Percentiles rank a stretch among this genome's conserved stretches.
These are phyloP conservation scores for Paragorgia papillata DNA, from an alignment of 92 coral and sea anemone species.

Conservation along the genomic window DNA sequence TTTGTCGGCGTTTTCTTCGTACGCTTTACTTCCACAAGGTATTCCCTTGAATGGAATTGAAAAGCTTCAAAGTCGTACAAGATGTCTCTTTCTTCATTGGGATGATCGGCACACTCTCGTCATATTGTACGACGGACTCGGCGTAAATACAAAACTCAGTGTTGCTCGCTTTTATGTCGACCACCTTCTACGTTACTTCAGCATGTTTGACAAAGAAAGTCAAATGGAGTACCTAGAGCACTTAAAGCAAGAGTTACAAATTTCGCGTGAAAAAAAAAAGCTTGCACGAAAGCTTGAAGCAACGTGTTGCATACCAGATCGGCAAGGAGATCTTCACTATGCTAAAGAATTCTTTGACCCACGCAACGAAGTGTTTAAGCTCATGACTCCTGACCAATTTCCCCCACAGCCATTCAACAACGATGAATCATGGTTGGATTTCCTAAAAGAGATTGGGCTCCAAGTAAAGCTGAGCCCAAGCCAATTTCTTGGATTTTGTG, in stretches of 20 bases:
- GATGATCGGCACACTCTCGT: conserved; percentile 58
- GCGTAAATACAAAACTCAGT: conserved; percentile 54
- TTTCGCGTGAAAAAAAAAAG: conserved; percentile 15
- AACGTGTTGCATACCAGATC: conserved; percentile 18
- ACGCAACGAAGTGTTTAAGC: conserved; percentile 25
- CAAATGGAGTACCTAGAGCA: conserved; percentile 64
- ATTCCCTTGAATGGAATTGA: conserved; percentile 65
- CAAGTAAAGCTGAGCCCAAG: not conserved
- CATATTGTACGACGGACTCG: conserved; percentile 58
- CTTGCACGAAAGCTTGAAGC: not conserved
- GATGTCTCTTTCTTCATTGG: conserved; percentile 58
- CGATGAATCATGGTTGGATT: conserved; percentile 2
- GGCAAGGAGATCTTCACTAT: conserved; percentile 11
- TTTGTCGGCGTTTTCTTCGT: conserved; percentile 59
- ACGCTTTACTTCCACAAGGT: conserved; percentile 59
- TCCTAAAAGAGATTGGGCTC: conserved; percentile 23
- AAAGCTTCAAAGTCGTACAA: conserved; percentile 66
- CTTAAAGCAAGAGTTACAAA: conserved; percentile 22
- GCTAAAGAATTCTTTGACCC: conserved; percentile 20
- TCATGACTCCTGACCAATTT: not conserved
- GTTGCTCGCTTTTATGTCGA: conserved; percentile 66
- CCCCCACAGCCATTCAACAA: conserved; percentile 13
- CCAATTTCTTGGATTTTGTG: conserved; percentile 10
- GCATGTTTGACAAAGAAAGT: conserved; percentile 52
- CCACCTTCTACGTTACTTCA: conserved; percentile 67